Evolutionary conservation across 2,888 invertebrate species (phyloP), one percentile per base, ranked within the genome.

Genomic region (Ernsta delagoae): DNA sequence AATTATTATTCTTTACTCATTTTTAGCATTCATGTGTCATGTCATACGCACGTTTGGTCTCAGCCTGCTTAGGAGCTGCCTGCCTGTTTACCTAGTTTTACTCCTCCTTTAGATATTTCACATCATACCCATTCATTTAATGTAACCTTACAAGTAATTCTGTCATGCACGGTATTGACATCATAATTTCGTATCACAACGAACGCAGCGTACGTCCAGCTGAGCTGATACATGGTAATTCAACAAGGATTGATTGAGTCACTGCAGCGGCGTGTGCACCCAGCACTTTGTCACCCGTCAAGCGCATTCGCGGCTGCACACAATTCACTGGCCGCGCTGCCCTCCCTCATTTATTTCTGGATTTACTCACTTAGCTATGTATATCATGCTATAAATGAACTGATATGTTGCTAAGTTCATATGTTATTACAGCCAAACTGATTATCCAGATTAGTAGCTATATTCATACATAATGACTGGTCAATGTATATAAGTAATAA

Each of bases 261-360:
- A 81, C 75, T 73, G 78, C 78, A 78, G 83, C 76, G 71, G 77
- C 80, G 80, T 79, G 77, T 77, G 86, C 87, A 88, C 89, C 88
- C 87, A 85, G 83, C 86, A 84, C 83, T 88, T 86, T 83, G 83
- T 88, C 84, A 87, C 81, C 77, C 84, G 88, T 85, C 88, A 83
- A 79, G 75, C 79, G 82, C 84, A 86, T 77, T 79, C 83, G 85
- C 83, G 77, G 78, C 78, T 76, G 76, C 77, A 79, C 83, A 83
- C 83, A 79, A 84, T 81, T 85, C 84, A 85, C 80, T 82, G 83
- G 78, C 70, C 77, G 77, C 73, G 71, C 73, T 74, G 73, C 73
- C 77, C 75, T 74, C 78, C 78, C 76, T 79, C 83, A 84, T 88
- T 79, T 80, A 86, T 87, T 78, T 81, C 77, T 78, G 83, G 84